Base-by-base conservation (phyloP, 2,113 vertebrate species). In the Campylomormyrus numenius region DNA sequence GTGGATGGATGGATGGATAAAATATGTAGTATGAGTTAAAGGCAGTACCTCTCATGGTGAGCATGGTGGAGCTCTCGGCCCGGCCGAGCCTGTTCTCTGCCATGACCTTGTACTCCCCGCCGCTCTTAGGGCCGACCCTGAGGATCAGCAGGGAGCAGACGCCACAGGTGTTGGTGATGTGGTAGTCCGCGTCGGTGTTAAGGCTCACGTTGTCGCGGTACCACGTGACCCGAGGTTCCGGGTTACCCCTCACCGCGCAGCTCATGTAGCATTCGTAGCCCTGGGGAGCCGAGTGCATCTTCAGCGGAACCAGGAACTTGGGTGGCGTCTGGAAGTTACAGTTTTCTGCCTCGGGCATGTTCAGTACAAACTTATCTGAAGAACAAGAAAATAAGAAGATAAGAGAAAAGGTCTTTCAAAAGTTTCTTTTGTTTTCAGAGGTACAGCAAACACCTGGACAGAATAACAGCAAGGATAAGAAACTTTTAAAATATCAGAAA, bases 131-230 rank as follows among this genome's bases (percentile, higher is more conserved):
- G 6, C 94, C 93, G 56, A 97, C 97, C 0, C 84, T 91, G 15
- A 95, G 92, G 92, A 98, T 93, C 24, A 96, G 48, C 91, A 98
- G 94, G 86, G 96, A 97, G 94, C 97, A 98, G 48, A 98, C 96
- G 0, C 97, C 97, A 1, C 96, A 96, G 89, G 95, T 92, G 15
- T 98, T 95, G 0, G 94, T 97, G 93, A 96, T 96, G 91, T 96
- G 94, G 74, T 96, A 96, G 3, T 93, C 89, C 0, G 96, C 90
- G 45, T 96, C 91, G 0, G 91, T 93, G 90, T 95, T 96, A 88
- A 98, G 91, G 92, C 95, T 96, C 90, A 95, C 91, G 45, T 85
- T 92, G 53, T 97, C 93, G 91, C 94, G 96, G 92, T 96, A 97
- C 98, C 98, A 98, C 0, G 95, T 97, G 93, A 98, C 50, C 0